Conservation (phyloP, 1,140 invertebrate species). For the Palaemon carinicauda region DNA sequence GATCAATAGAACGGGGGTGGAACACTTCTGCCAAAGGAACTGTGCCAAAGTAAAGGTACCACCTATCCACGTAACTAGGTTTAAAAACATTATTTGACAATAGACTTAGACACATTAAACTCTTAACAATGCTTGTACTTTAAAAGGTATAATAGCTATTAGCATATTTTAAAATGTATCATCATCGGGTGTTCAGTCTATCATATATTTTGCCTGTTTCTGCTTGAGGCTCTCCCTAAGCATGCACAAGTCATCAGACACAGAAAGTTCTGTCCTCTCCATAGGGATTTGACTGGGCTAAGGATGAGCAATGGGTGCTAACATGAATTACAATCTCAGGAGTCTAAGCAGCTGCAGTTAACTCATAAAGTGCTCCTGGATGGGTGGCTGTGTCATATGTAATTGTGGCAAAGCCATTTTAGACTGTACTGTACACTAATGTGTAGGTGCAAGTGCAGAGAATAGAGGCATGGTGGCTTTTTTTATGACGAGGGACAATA, state of each 20-base stretch:
- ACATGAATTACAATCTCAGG: no score
- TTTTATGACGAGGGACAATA: neutral
- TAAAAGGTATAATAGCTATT: no score
- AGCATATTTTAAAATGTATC: no score
- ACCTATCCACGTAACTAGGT: neutral
- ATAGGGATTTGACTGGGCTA: no score
- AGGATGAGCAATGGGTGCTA: no score
- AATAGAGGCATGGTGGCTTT: no score
- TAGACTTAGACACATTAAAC: no score
- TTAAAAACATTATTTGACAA: no score
- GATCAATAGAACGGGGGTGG: neutral
- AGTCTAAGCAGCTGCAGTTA: no score
- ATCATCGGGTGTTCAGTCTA: no score
- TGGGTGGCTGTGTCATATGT: neutral
- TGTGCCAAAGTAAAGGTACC: neutral
- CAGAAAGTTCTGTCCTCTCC: neutral
- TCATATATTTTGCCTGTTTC: neutral
- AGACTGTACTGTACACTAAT: conserved; percentile 15
- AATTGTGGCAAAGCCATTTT: conserved; percentile 1
- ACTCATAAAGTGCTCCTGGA: conserved; percentile 18
- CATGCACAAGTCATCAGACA: conserved; percentile 20
- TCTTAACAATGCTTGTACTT: no score
- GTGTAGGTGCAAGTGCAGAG: neutral
- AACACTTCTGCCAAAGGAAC: conserved; percentile 8
- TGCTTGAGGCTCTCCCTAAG: conserved; percentile 5